These are phyloP conservation scores for Tachycineta bicolor DNA, from an alignment of 2,113 vertebrate species.

Conservation along the genomic window DNA sequence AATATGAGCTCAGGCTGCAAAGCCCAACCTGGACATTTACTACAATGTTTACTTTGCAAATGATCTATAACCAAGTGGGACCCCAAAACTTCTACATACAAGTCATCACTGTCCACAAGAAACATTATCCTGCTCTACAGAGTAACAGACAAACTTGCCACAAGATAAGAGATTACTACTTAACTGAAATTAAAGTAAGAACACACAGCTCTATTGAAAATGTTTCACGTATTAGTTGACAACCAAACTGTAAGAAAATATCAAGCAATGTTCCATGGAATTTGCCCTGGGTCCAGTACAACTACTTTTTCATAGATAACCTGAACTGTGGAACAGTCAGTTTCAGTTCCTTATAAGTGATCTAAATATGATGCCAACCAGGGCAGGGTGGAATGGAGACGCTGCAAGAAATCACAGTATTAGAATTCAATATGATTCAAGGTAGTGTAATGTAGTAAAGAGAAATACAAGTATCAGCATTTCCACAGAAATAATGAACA, in stretches of 20 bases:
- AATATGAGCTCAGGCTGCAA: background rate
- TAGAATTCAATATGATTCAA: background rate
- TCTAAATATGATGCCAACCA: background rate
- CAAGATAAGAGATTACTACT: background rate
- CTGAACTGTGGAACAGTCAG: background rate
- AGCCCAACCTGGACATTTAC: background rate
- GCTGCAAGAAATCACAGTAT: background rate
- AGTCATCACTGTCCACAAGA: background rate
- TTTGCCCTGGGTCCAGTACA: background rate
- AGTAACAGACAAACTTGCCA: background rate
- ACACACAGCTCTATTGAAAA: background rate
- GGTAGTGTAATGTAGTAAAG: background rate
- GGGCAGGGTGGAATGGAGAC: background rate
- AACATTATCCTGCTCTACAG: background rate
- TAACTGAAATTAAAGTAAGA: background rate
- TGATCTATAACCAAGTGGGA: background rate
- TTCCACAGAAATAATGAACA: background rate
- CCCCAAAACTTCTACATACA: background rate
- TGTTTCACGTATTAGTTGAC: background rate
- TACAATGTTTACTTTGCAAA: background rate
- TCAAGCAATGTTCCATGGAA: background rate
- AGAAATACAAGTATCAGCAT: background rate
- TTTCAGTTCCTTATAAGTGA: background rate
- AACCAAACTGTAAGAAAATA: background rate
- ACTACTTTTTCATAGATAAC: background rate